Conservation (phyloP, 1,140 invertebrate genomes). For the Caenorhabditis latens region DNA sequence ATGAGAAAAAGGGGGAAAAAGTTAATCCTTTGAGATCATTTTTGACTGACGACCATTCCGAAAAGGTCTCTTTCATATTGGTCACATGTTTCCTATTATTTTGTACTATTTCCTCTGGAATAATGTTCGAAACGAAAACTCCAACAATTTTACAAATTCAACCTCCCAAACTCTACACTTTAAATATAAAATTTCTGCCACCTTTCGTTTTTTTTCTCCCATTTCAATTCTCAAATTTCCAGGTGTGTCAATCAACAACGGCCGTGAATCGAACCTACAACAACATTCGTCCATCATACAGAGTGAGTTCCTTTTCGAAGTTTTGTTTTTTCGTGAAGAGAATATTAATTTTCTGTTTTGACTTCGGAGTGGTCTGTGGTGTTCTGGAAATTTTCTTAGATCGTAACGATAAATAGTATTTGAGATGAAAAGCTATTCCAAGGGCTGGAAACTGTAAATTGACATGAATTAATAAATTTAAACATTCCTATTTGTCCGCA, state of each 20-base stretch:
- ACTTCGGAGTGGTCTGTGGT: too few species aligned
- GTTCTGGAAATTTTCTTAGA: too few species aligned
- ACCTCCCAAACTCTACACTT: too few species aligned
- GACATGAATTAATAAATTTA: too few species aligned
- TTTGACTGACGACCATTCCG: too few species aligned
- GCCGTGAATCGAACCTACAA: constrained; percentile 49
- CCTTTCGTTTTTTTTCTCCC: neutral
- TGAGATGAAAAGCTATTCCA: too few species aligned
- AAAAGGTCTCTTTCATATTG: neutral
- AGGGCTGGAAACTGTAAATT: too few species aligned
- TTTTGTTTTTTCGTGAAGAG: neutral
- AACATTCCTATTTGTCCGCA: too few species aligned
- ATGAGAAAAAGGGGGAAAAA: neutral
- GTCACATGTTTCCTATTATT: neutral
- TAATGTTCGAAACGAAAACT: neutral
- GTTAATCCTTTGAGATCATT: constrained; percentile 41
- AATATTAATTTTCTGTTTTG: too few species aligned
- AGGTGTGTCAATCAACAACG: constrained; percentile 46
- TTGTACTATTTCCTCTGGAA: neutral
- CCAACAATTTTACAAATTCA: too few species aligned
- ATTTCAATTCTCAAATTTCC: neutral
- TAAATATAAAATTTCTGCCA: neutral
- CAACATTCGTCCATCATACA: constrained; percentile 43
- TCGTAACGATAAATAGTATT: too few species aligned
- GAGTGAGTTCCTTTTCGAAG: neutral